Evolutionary conservation across 2,113 vertebrate genomes (phyloP), one percentile per base, ranked within the genome.

Genomic region (Otocyon megalotis): DNA sequence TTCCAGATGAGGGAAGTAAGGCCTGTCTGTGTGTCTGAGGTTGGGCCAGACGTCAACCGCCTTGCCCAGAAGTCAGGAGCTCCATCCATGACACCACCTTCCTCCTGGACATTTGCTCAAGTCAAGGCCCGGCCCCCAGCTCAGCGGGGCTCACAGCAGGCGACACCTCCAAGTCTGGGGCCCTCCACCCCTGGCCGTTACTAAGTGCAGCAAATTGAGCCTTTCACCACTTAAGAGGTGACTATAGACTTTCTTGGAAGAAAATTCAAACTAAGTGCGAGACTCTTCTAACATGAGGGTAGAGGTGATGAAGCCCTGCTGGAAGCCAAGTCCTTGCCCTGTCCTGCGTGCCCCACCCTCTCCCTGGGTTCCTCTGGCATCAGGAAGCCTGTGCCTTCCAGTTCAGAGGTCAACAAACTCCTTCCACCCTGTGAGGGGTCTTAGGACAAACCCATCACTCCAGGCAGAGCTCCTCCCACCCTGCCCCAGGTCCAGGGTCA

Each of bases 11-110:
- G 35, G 53, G 60, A 28, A 22, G 37, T 2, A 8, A 5, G 53
- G 43, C 13, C 67, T 8, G 3, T 35, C 67, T 35, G 32, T 69
- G 32, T 54, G 54, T 54, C 54, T 69, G 4, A 15, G 82, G 56
- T 0, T 8, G 11, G 5, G 0, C 62, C 16, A 32, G 69, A 43
- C 4, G 0, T 22, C 26, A 24, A 24, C 3, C 0, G 72, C 72
- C 13, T 24, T 8, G 1, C 26, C 0, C 9, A 12, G 82, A 35
- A 1, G 35, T 71, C 3, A 7, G 24, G 28, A 35, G 11, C 15
- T 5, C 54, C 63, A 1, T 16, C 24, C 10, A 1, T 11, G 35
- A 77, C 4, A 12, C 20, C 32, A 3, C 10, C 54, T 32, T 53
- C 54, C 35, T 22, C n/a, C 58, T 15, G 62, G 74, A 17, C 8